phyloP scores from a whole-genome alignment of 2,797 vertebrate genomes.

The Gouania willdenowi region DNA sequence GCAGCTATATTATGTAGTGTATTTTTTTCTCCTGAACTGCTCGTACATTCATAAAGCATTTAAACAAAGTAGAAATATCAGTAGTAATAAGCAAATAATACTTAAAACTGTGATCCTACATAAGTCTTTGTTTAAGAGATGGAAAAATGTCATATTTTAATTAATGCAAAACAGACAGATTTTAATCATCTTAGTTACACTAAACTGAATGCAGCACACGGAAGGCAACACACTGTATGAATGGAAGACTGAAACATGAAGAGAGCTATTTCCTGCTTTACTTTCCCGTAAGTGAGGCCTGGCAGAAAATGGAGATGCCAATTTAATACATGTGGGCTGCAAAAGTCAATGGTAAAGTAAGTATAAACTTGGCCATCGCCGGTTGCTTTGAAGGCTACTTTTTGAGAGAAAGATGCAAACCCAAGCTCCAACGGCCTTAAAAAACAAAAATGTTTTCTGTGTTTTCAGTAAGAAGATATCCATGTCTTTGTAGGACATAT shows the following conservation, averaged over 20 bases:
- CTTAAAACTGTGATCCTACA: too few species aligned
- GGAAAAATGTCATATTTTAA: too few species aligned
- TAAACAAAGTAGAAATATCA: too few species aligned
- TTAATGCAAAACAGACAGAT: too few species aligned
- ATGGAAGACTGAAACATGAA: background rate
- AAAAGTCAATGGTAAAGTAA: slow-evolving; percentile 30
- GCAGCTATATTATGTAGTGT: too few species aligned
- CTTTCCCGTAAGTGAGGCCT: slow-evolving; percentile 23
- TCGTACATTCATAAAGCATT: too few species aligned
- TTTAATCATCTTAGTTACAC: too few species aligned
- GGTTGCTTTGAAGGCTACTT: slow-evolving; percentile 39
- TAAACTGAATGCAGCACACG: too few species aligned
- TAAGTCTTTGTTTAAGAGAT: too few species aligned
- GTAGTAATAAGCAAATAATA: too few species aligned
- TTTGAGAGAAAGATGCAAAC: slow-evolving; percentile 24
- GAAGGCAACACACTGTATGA: background rate
- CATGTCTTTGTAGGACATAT: slow-evolving; percentile 36
- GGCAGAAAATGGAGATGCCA: slow-evolving; percentile 27
- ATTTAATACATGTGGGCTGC: slow-evolving; percentile 27
- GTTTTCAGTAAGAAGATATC: slow-evolving; percentile 42
- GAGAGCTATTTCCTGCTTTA: slow-evolving; percentile 22
- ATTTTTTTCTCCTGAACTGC: too few species aligned
- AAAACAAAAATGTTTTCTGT: slow-evolving; percentile 57
- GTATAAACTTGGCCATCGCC: slow-evolving; percentile 40
- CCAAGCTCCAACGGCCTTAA: slow-evolving; percentile 52